These are phyloP conservation scores for Troides oblongomaculatus DNA, from an alignment of 2,888 invertebrate species.

Conservation along the genomic window DNA sequence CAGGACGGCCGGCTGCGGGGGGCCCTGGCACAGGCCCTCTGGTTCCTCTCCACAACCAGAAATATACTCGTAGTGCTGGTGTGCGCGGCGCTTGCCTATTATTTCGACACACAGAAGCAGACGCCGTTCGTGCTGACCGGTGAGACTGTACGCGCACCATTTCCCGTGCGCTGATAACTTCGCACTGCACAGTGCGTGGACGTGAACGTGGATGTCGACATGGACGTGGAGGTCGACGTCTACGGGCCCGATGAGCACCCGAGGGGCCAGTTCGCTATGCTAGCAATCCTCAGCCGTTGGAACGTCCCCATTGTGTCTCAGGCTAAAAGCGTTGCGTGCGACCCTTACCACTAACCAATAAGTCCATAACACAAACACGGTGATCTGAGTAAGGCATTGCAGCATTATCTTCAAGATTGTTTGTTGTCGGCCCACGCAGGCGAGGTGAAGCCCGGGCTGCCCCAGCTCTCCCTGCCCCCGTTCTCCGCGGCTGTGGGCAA, in stretches of 20 bases:
- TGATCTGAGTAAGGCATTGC: too few relatives aligned
- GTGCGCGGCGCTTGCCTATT: constrained; percentile 83
- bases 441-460: constrained; percentile 85
- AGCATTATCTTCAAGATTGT: background rate
- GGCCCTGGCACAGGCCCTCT: constrained; percentile 78
- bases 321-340: too few relatives aligned
- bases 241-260: too few relatives aligned
- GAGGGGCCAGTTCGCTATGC: too few relatives aligned
- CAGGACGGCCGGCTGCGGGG: constrained; percentile 53
- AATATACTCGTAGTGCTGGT: constrained; percentile 88
- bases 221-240: too few relatives aligned
- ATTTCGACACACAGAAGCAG: constrained; percentile 80
- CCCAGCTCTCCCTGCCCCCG: constrained; percentile 82
- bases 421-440: constrained; percentile 59
- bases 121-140: constrained; percentile 84
- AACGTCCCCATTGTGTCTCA: too few relatives aligned
- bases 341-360: too few relatives aligned
- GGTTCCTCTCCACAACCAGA: constrained; percentile 87
- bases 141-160: constrained; percentile 38
- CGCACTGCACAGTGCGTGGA: too few relatives aligned
- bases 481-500: constrained; percentile 83
- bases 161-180: too few relatives aligned
- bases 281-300: too few relatives aligned
- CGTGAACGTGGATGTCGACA: too few relatives aligned
- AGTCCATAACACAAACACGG: too few relatives aligned